Percentiles rank a stretch among this genome's conserved stretches.
phyloP scores from a whole-genome alignment of 2,797 vertebrate genomes.

The Tarsius wallacei region DNA sequence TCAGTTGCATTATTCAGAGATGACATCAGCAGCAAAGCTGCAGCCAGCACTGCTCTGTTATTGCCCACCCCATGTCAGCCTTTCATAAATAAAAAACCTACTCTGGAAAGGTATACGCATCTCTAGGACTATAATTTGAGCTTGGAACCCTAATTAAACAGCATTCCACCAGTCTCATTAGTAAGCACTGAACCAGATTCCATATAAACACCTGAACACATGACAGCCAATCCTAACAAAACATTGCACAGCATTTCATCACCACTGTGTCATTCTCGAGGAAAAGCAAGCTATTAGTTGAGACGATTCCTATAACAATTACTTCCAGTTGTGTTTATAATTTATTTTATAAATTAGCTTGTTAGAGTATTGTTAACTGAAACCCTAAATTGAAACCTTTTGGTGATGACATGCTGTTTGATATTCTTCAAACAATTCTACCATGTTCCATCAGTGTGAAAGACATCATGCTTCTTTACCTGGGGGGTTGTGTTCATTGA shows the following conservation, averaged over 20 bases:
- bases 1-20: conserved; percentile 84
- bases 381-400: background rate
- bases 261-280: background rate
- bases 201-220: background rate
- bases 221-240: background rate
- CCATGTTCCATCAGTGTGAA: conserved; percentile 11
- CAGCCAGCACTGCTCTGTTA: conserved; percentile 50
- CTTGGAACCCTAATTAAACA: conserved; percentile 73
- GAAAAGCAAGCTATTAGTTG: background rate
- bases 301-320: background rate
- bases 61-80: conserved; percentile 15
- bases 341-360: background rate
- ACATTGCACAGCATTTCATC: background rate
- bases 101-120: conserved; percentile 64
- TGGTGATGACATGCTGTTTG: background rate
- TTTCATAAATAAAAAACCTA: conserved; percentile 69
- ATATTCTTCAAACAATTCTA: background rate
- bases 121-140: conserved; percentile 66
- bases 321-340: conserved; percentile 57
- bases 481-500: conserved; percentile 93
- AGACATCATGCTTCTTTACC: conserved; percentile 88
- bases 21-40: conserved; percentile 80
- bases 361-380: background rate
- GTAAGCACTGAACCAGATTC: conserved; percentile 26
- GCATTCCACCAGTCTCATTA: conserved; percentile 38